A percentile compares a stretch with the other conserved stretches of the same genome.
Conservation (phyloP, 2,888 invertebrate species). For the Hypena proboscidalis region DNA sequence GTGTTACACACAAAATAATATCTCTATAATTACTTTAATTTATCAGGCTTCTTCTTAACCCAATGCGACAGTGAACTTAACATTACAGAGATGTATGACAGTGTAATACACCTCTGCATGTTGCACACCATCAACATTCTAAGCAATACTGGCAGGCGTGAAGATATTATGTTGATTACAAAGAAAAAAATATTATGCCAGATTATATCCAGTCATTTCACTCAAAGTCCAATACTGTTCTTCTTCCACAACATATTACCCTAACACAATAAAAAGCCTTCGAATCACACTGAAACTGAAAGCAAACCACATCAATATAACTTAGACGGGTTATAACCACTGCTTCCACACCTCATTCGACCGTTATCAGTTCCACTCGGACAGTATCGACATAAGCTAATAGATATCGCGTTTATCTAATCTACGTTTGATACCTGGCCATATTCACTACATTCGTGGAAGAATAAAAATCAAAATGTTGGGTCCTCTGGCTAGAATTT, state of each 20-base stretch:
- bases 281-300: not conserved
- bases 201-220: not conserved
- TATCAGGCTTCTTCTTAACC: too few relatives aligned
- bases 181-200: too few relatives aligned
- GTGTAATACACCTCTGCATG: too few relatives aligned
- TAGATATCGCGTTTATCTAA: conserved; percentile 68
- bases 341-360: conserved; percentile 16
- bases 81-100: too few relatives aligned
- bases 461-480: conserved; percentile 63
- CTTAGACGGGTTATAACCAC: conserved; percentile 27
- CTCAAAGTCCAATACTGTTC: not conserved
- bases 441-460: conserved; percentile 29
- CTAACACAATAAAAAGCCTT: conserved; percentile 15
- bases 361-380: conserved; percentile 32
- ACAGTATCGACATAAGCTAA: conserved; percentile 50
- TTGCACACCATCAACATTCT: too few relatives aligned
- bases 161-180: too few relatives aligned
- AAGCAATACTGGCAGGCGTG: too few relatives aligned
- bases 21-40: too few relatives aligned
- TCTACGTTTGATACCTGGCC: conserved; percentile 52
- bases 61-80: too few relatives aligned
- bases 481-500: conserved; percentile 71
- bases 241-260: conserved; percentile 12
- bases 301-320: conserved; percentile 11
- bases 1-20: too few relatives aligned